phyloP scores from a whole-genome alignment of 2,113 vertebrate genomes.

The Tragelaphus buxtoni region DNA sequence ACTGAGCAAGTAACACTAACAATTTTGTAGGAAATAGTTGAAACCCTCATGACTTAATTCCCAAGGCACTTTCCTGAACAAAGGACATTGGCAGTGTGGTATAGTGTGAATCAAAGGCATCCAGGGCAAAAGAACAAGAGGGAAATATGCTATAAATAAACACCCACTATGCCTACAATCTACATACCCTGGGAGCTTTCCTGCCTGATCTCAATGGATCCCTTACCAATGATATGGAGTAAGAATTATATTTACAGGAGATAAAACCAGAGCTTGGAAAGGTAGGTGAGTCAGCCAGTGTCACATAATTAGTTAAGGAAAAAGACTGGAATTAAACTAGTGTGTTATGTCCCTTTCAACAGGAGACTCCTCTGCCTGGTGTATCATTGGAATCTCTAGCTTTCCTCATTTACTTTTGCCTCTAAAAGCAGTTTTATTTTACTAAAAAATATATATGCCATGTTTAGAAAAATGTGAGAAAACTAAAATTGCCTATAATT shows the following conservation, averaged over 20 bases:
- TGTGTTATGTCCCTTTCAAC: not conserved
- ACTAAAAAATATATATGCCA: not conserved
- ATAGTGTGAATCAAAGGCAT: not conserved
- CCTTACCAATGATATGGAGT: not conserved
- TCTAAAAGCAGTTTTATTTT: not conserved
- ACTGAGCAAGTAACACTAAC: not conserved
- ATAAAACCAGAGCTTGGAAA: not conserved
- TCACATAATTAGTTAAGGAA: not conserved
- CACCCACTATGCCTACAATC: accelerated
- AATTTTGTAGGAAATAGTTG: not conserved
- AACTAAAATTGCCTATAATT: not conserved
- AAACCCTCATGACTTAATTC: not conserved
- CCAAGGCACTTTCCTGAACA: not conserved
- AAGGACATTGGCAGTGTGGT: not conserved
- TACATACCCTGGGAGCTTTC: not conserved
- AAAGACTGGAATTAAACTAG: not conserved
- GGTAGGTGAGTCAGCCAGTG: not conserved
- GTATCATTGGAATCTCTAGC: not conserved
- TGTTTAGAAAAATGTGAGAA: not conserved
- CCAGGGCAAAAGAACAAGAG: not conserved
- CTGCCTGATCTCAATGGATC: not conserved
- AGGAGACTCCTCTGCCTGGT: not conserved
- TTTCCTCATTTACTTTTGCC: not conserved
- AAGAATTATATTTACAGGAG: not conserved
- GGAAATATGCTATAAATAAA: not conserved